phyloP scores from a whole-genome alignment of 1,140 invertebrate species.

The Pseudomyrmex pallidus region DNA sequence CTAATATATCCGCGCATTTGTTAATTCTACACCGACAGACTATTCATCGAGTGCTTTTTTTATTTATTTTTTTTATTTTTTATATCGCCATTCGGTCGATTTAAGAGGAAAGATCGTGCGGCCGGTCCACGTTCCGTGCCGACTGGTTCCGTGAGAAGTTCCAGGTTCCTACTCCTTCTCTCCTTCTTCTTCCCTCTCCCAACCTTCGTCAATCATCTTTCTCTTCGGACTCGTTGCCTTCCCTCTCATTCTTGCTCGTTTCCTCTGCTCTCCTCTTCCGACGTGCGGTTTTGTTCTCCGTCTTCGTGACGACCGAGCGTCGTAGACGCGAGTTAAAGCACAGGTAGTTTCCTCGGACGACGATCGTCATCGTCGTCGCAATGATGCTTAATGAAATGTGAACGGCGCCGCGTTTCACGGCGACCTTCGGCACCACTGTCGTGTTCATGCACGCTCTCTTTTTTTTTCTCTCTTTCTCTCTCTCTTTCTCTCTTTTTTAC shows the following conservation, averaged over 20 bases:
- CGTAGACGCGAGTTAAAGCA: constrained; percentile 30
- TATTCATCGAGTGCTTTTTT: not conserved
- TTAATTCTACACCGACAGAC: not conserved
- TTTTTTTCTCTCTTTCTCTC: not conserved
- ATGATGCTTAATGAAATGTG: constrained; percentile 66
- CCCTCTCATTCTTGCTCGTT: not conserved
- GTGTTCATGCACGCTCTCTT: constrained; percentile 25
- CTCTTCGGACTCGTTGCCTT: constrained; percentile 14
- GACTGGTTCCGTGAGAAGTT: constrained; percentile 69
- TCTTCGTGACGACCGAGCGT: constrained; percentile 9
- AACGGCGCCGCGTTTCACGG: constrained; percentile 62
- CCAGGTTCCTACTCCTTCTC: constrained; percentile 44
- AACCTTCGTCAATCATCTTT: constrained; percentile 6
- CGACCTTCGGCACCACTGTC: constrained; percentile 49
- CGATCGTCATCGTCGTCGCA: constrained; percentile 35
- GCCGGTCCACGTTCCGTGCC: constrained; percentile 50
- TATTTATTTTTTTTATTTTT: not conserved
- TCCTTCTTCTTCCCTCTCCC: no score
- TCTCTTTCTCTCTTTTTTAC: not conserved
- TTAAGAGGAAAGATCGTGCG: constrained; percentile 44
- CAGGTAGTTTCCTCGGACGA: constrained; percentile 59
- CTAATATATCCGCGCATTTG: not conserved
- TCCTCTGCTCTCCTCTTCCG: constrained; percentile 27
- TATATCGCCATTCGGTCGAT: not conserved
- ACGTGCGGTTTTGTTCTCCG: constrained; percentile 21